phyloP scores from a whole-genome alignment of 1,140 invertebrate genomes.

The Adelges cooleyi region DNA sequence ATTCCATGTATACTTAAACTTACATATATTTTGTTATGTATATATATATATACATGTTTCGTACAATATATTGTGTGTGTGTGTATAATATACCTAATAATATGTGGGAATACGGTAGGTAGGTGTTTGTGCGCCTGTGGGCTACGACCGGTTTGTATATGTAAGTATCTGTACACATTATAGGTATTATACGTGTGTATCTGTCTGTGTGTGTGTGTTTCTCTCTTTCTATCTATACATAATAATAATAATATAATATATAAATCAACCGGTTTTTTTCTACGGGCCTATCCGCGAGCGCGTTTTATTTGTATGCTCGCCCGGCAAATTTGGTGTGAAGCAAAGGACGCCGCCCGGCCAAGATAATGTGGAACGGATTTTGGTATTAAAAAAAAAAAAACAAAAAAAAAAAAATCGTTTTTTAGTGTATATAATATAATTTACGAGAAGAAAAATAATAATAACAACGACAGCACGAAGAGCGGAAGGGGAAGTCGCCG shows the following conservation, averaged over 20 bases:
- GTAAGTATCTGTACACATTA: neutral
- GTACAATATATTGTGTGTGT: neutral
- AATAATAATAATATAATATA: constrained; percentile 11
- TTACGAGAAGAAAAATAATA: neutral
- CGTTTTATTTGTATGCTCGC: constrained; percentile 11
- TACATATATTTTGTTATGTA: neutral
- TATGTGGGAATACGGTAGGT: constrained; percentile 28
- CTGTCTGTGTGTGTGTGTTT: neutral
- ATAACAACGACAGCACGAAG: too few species aligned
- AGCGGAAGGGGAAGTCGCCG: too few species aligned
- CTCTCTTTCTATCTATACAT: neutral
- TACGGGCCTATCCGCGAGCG: constrained; percentile 17
- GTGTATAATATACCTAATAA: too few species aligned
- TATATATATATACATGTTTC: too few species aligned
- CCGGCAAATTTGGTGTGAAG: constrained; percentile 26
- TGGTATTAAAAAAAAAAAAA: neutral
- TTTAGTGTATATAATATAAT: neutral
- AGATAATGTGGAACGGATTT: constrained; percentile 10
- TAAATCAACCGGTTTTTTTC: constrained; percentile 22
- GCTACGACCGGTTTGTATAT: constrained; percentile 11
- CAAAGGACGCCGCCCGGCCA: constrained; percentile 23
- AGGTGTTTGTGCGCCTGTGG: constrained; percentile 16
- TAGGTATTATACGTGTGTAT: neutral
- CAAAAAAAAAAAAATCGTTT: neutral
- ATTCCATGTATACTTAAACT: neutral